Conservation (phyloP, 1,140 invertebrate species). For the Drosophila kohkoa region DNA sequence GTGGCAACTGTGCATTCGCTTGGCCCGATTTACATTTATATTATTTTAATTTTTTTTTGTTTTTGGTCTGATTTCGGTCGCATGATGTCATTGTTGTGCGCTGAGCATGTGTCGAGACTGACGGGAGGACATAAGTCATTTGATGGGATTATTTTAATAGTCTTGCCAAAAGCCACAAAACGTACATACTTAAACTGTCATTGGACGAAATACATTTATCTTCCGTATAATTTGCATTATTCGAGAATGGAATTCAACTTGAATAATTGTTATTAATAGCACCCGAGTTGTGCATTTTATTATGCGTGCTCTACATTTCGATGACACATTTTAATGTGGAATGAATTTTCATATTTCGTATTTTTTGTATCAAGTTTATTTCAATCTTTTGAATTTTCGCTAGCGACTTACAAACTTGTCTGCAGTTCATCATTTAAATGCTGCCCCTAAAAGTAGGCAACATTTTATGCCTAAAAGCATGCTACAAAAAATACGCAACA, state of each 20-base stretch:
- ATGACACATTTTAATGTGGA: too few relatives aligned
- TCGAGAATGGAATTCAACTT: slow-evolving; percentile 3
- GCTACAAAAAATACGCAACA: slow-evolving; percentile 28
- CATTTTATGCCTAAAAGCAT: slow-evolving; percentile 56
- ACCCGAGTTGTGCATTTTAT: too few relatives aligned
- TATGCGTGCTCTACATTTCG: too few relatives aligned
- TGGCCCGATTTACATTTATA: slow-evolving; percentile 61
- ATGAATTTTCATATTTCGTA: too few relatives aligned
- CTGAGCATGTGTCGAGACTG: slow-evolving; percentile 18
- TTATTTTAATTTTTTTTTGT: background rate
- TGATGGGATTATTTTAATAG: slow-evolving; percentile 58
- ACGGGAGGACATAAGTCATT: slow-evolving; percentile 40
- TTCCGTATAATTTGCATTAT: background rate
- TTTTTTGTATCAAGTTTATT: too few relatives aligned
- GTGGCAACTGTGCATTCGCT: slow-evolving; percentile 20
- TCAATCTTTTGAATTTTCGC: too few relatives aligned
- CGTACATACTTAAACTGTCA: slow-evolving; percentile 43
- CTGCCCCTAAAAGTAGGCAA: slow-evolving; percentile 32
- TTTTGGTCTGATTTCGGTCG: slow-evolving; percentile 36
- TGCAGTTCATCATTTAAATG: background rate
- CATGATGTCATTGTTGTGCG: slow-evolving; percentile 71
- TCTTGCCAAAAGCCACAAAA: slow-evolving; percentile 45
- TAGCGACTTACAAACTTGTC: background rate
- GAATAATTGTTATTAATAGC: background rate
- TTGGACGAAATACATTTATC: slow-evolving; percentile 11